Conservation (phyloP, 2,797 vertebrate genomes). For the Mus caroli region DNA sequence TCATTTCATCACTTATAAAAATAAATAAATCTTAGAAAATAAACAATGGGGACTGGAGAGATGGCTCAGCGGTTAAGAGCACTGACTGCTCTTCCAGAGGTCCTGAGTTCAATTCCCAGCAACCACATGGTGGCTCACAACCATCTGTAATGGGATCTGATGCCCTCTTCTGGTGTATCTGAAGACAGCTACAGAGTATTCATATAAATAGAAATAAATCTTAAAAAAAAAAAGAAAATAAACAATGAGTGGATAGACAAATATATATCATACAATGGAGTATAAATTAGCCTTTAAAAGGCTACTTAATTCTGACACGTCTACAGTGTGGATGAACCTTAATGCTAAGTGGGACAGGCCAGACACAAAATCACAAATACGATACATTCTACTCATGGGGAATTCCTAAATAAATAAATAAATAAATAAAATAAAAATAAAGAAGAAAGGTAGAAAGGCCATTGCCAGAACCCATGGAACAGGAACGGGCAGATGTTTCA, state of each 20-base stretch:
- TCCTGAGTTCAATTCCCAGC: no score
- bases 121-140: no score
- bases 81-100: no score
- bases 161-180: no score
- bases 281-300: background rate
- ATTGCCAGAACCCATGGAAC: no score
- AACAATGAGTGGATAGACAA: background rate
- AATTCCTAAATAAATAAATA: background rate
- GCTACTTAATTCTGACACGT: background rate
- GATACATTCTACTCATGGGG: background rate
- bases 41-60: background rate
- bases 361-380: background rate
- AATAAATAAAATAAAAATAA: no score
- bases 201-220: background rate
- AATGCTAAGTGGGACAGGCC: background rate
- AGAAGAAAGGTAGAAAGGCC: background rate
- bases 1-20: background rate
- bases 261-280: background rate
- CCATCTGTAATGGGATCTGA: no score
- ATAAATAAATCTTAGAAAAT: background rate
- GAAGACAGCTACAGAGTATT: no score
- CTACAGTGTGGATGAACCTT: background rate
- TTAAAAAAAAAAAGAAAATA: background rate
- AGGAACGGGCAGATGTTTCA: background rate
- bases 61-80: no score